Base-by-base conservation (phyloP, 2,797 vertebrate genomes). In the Delichon dasypus region DNA sequence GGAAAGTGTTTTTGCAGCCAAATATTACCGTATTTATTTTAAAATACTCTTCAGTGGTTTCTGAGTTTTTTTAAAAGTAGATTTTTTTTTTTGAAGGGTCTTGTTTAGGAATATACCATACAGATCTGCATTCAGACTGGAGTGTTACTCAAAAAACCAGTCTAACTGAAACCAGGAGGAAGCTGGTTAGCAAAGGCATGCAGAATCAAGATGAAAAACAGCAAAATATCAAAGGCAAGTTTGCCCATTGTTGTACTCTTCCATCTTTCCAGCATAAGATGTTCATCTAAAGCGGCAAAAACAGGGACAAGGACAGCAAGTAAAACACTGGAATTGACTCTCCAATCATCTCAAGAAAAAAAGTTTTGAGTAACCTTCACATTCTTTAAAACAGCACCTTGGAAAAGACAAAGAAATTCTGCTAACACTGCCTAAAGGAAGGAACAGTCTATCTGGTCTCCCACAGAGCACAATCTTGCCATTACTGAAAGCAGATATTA, bases 191-290 rank as follows among this genome's bases (percentile, higher is more conserved):
- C 32, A 92, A 91, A 86, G 45, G 42, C 51, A 88, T 2, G 10
- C 1, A 1, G 16, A 68, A 90, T 82, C 53, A 62, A 77, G 68
- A 61, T 42, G 65, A 90, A 94, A 90, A 85, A 21, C 48, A 58
- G 36, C 16, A 75, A 87, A 93, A 87, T 23, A 90, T 47, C 78
- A 91, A 90, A 87, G 76, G 62, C 25, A 74, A 54, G 55, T 76
- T 86, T 82, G 58, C 32, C 54, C 54, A 72, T 3, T 82, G 73
- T 75, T 66, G 92, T 68, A 25, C 13, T 66, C 65, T 89, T 94
- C 58, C 36, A 57, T 76, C 70, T 86, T 81, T 26, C 51, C 57
- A 57, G 74, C 4, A 0, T 68, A 76, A 32, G 21, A 95, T 71
- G 26, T 68, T 87, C 74, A 79, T 53, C 27, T 71, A 77, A 65